Evolutionary conservation across 2,888 invertebrate species (phyloP).

Genomic region (Drosophila mimica): DNA sequence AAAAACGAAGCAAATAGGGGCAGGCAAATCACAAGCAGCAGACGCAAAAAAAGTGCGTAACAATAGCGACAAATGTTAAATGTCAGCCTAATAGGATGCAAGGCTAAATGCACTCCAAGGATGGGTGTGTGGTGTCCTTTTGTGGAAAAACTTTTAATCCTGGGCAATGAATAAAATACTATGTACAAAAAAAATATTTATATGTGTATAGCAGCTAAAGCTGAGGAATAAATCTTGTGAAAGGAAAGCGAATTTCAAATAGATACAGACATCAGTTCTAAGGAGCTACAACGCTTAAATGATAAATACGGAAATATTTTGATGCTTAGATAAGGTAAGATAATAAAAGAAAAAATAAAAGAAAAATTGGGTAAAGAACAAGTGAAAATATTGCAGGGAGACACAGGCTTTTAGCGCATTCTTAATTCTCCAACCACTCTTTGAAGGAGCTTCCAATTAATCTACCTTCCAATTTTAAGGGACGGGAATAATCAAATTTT

Average conservation of each 20-base stretch:
- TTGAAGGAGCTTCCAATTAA: neutral
- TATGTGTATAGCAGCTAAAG: constrained; percentile 9
- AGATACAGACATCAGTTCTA: neutral
- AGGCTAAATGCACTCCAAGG: constrained; percentile 28
- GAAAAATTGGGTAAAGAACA: neutral
- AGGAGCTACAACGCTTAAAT: neutral
- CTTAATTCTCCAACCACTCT: neutral
- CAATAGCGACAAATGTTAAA: constrained; percentile 47
- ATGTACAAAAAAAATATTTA: constrained; percentile 1
- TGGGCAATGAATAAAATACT: constrained; percentile 24
- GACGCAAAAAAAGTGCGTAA: constrained; percentile 53
- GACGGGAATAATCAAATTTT: neutral
- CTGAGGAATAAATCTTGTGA: constrained; percentile 12
- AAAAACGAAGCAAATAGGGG: constrained; percentile 6
- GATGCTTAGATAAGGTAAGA: neutral
- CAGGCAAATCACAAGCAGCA: constrained; percentile 40
- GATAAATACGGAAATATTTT: neutral
- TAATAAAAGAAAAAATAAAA: neutral
- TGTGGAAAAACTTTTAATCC: constrained; percentile 51
- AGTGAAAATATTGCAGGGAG: neutral
- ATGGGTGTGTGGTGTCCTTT: constrained; percentile 26
- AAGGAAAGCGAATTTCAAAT: neutral
- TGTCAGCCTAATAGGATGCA: constrained; percentile 43
- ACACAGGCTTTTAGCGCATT: neutral
- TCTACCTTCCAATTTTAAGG: neutral